phyloP scores from a whole-genome alignment of 2,113 vertebrate species.

The Eurypyga helias region DNA sequence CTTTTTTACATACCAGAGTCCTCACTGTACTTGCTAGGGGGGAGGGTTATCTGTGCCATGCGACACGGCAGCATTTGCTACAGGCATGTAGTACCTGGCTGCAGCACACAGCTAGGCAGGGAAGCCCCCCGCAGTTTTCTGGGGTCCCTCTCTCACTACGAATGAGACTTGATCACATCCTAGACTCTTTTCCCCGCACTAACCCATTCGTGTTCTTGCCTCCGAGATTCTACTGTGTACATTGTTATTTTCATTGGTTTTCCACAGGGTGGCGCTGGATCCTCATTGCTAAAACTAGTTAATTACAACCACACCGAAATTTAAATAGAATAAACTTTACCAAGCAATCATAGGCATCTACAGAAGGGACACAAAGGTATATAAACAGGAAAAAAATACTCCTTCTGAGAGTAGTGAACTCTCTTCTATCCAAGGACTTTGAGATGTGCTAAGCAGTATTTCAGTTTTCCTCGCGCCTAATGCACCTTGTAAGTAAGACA shows the following conservation, averaged over 20 bases:
- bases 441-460: neutral
- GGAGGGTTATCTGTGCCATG: neutral
- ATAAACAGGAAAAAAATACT: neutral
- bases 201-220: neutral
- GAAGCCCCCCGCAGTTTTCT: rapidly evolving
- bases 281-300: neutral
- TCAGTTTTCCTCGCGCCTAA: neutral
- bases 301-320: neutral
- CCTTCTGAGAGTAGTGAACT: neutral
- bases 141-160: neutral
- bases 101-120: neutral
- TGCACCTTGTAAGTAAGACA: neutral
- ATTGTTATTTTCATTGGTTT: neutral
- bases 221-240: neutral
- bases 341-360: neutral
- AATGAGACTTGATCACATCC: neutral
- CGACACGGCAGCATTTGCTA: rapidly evolving
- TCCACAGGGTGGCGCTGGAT: conserved; percentile 67
- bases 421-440: neutral
- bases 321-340: neutral
- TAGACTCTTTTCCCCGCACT: neutral
- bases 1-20: neutral
- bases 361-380: neutral
- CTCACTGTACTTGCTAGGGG: neutral
- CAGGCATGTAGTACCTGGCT: neutral